Percentiles rank a stretch among this genome's conserved stretches.
phyloP scores from a whole-genome alignment of 2,113 vertebrate species.

The Pungitius pungitius region DNA sequence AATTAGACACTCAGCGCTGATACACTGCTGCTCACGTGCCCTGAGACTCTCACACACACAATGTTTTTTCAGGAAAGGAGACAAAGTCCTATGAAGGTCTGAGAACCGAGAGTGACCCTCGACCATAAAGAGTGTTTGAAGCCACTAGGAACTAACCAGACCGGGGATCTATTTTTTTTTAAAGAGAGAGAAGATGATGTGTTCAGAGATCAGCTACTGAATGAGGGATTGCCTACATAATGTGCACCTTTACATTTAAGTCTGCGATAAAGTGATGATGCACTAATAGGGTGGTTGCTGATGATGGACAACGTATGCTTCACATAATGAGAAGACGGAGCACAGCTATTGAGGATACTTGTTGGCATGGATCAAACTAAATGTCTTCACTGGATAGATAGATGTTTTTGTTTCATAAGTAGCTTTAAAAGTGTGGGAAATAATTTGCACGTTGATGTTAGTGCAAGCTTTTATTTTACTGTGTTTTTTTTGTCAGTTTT shows the following conservation, averaged over 20 bases:
- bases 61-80: constrained; percentile 34
- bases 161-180: constrained; percentile 12
- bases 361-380: constrained; percentile 8
- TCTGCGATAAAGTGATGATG: too few species aligned
- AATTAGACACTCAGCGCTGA: constrained; percentile 70
- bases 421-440: neutral
- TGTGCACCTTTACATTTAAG: constrained; percentile 6
- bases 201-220: constrained; percentile 34
- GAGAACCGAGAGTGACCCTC: constrained; percentile 9
- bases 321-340: neutral
- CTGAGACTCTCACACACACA: neutral
- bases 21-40: constrained; percentile 24
- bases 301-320: neutral
- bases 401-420: constrained; percentile 1
- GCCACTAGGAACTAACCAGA: neutral
- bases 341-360: constrained; percentile 9
- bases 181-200: constrained; percentile 8
- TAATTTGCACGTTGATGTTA: neutral
- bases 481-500: constrained; percentile 25
- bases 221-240: neutral
- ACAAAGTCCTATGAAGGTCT: neutral
- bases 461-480: constrained; percentile 15
- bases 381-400: constrained; percentile 5
- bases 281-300: too few species aligned
- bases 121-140: neutral